Evolutionary conservation across 1,140 invertebrate genomes (phyloP).

Genomic region (Apis dorsata): DNA sequence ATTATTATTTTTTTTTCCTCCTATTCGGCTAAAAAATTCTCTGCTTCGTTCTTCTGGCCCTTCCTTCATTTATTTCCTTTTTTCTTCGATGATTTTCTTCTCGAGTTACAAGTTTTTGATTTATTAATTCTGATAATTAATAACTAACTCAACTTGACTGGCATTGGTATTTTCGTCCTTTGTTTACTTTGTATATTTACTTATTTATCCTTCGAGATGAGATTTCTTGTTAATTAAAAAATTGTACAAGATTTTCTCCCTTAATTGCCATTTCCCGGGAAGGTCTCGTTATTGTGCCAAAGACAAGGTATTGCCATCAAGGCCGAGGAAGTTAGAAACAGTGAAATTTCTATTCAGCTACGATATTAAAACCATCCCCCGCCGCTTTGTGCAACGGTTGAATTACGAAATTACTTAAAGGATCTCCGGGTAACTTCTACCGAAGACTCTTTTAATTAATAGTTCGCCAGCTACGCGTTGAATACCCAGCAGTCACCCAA

Average conservation of each 20-base stretch:
- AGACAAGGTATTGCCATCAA: neutral
- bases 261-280: neutral
- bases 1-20: no score
- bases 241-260: neutral
- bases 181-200: neutral
- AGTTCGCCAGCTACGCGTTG: slow-evolving; percentile 34
- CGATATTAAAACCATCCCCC: slow-evolving; percentile 44
- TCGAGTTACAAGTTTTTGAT: neutral
- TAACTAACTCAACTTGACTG: neutral
- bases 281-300: neutral
- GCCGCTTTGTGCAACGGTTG: slow-evolving; percentile 30
- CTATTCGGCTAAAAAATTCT: neutral
- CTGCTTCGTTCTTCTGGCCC: neutral
- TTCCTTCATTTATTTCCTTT: neutral
- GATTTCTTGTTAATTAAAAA: slow-evolving; percentile 14
- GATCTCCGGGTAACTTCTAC: slow-evolving; percentile 32
- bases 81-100: neutral
- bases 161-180: neutral
- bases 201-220: neutral
- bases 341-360: slow-evolving; percentile 43
- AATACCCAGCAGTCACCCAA: slow-evolving; percentile 47
- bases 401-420: slow-evolving; percentile 53
- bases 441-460: slow-evolving; percentile 50
- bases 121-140: neutral
- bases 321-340: slow-evolving; percentile 29